Percentiles rank a stretch among this genome's conserved stretches.
phyloP scores from a whole-genome alignment of 2,888 invertebrate genomes.

The Mythimna pallens region DNA sequence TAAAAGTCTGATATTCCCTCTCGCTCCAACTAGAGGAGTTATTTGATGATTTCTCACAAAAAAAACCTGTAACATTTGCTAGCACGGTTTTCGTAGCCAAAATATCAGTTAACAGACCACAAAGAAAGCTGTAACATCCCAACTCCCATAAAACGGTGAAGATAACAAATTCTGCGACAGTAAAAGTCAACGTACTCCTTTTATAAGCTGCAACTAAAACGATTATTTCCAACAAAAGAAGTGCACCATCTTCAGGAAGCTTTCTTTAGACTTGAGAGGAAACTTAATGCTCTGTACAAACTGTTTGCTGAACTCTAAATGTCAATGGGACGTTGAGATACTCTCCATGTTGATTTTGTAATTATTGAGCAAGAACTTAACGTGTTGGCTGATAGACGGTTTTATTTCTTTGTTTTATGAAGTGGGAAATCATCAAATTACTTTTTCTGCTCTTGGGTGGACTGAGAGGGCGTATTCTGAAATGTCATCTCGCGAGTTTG shows the following conservation, averaged over 20 bases:
- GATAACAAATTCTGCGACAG: background rate
- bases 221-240: slow-evolving; percentile 39
- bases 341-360: slow-evolving; percentile 22
- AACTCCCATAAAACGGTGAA: background rate
- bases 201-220: slow-evolving; percentile 43
- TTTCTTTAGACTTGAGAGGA: background rate
- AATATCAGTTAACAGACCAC: background rate
- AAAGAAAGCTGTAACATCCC: background rate
- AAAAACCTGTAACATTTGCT: no score
- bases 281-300: slow-evolving; percentile 35
- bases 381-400: background rate
- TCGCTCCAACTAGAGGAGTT: no score
- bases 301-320: slow-evolving; percentile 39
- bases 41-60: no score
- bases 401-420: background rate
- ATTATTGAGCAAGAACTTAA: background rate
- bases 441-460: no score
- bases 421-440: no score
- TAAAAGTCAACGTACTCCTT: background rate
- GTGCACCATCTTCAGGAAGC: background rate
- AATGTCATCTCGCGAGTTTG: no score
- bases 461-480: no score
- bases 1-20: no score
- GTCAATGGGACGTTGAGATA: background rate
- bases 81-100: no score